Evolutionary conservation across 1,140 invertebrate species (phyloP), one percentile per base, ranked within the genome.

Genomic region (Protaetia brevitarsis): DNA sequence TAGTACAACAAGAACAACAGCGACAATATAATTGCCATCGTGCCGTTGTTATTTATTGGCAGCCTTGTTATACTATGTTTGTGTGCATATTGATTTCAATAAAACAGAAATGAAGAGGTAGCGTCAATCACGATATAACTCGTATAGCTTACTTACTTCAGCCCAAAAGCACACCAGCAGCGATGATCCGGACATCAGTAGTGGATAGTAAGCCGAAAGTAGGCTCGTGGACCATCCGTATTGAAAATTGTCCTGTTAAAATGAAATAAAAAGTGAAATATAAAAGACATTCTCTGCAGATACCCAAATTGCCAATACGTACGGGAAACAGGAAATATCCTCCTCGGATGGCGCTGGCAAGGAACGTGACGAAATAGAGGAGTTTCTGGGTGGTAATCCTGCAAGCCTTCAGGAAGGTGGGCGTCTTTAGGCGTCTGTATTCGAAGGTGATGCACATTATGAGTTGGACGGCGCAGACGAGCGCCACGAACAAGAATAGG

Each of bases 131-230:
- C n/a, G 19, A 16, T 23, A 34, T 2, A 11, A 34, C n/a, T 34
- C 31, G 1, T 34, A n/a, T 2, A 34, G 2, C 8, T 34, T 29
- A 83, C 85, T 85, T 77, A 93, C 93, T 87, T 97, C 94, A 51
- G 94, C 94, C 94, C 94, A 96, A 78, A 96, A 94, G 79, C 94
- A 96, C 69, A 96, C 93, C 70, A 97, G 91, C 16, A 96, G 84
- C 0, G 94, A 96, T 2, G 92, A 91, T 61, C 93, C 93, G 27
- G 93, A 93, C 78, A 96, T 83, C 11, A 96, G 82, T 26, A 97
- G 82, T 2, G 94, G 94, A 81, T 96, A 97, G 79, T 95, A 96
- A 0, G 94, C 93, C 45, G 90, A 93, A 65, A 94, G 85, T 19
- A 97, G 83, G 75, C 90, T 93, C 56, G 87, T 88, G 4, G 93